Base-by-base conservation (phyloP, 2,113 vertebrate genomes). In the Menidia beryllina region DNA sequence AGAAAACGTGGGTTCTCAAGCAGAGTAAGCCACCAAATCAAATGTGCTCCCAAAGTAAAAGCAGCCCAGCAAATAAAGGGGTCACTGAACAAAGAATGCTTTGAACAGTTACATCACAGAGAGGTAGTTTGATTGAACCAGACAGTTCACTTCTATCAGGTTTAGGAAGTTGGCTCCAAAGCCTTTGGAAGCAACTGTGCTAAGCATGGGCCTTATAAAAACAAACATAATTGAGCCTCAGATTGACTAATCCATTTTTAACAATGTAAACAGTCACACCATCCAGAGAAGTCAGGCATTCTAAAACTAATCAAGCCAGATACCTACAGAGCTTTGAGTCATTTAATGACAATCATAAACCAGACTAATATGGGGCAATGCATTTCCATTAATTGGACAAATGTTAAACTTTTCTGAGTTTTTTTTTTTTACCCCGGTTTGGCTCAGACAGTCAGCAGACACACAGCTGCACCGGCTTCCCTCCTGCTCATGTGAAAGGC, bases 21-120 rank as follows among this genome's bases (percentile, higher is more conserved):
- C 78, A 58, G 51, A 72, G 70, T 75, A 84, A 86, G 84, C 79
- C 82, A 73, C 73, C 79, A 81, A 91, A 88, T 82, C 80, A 78
- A 85, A 90, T 73, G 81, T 67, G 80, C 75, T 72, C 62, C 80
- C 13, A 52, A 76, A 80, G 55, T 67, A 83, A 75, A 86, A 56
- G 61, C 75, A 79, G 81, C 65, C 75, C 65, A 36, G 76, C 52
- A 89, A 90, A 91, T 87, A 88, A 86, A 90, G 79, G 83, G 87
- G 88, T 82, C 82, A 78, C 60, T 84, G 90, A 92, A 93, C 89
- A 94, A 94, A 92, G 91, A 94, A 93, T 91, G 91, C 89, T 92
- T 94, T 92, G 88, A 93, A 92, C 86, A 84, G 65, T 81, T 90
- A 83, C 89, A 87, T 90, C 90, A 91, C 84, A 74, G 69, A 69